Percentiles rank a stretch among this genome's conserved stretches.
phyloP scores from a whole-genome alignment of 1,140 invertebrate species.

The Drosophila nikananu region DNA sequence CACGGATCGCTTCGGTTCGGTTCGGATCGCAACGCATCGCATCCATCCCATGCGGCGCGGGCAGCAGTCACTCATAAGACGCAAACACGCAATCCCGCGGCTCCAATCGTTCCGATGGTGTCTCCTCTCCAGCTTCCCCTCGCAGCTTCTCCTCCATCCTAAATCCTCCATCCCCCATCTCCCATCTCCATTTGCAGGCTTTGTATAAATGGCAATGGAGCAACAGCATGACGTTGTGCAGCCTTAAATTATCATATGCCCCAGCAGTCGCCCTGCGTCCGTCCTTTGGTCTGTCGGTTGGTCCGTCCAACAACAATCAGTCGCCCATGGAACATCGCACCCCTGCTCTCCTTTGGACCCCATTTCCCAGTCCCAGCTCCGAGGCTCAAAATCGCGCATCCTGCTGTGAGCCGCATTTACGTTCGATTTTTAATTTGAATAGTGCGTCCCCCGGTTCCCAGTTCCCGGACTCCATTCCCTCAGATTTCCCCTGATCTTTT shows the following conservation, averaged over 20 bases:
- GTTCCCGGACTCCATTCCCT: neutral
- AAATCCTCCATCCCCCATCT: neutral
- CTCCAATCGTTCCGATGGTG: conserved; percentile 39
- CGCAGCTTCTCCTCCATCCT: conserved; percentile 1
- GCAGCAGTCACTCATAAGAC: conserved; percentile 81
- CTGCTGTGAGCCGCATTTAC: conserved; percentile 83
- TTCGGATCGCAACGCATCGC: conserved; percentile 9
- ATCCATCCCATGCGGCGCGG: conserved; percentile 63
- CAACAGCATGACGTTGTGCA: conserved; percentile 82
- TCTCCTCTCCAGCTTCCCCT: neutral
- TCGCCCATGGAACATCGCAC: conserved; percentile 12
- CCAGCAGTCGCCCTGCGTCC: conserved; percentile 50
- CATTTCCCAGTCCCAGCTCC: conserved; percentile 25
- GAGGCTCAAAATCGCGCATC: conserved; percentile 63
- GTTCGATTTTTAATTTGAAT: conserved; percentile 84
- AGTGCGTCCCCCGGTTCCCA: conserved; percentile 39
- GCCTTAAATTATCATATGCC: conserved; percentile 83
- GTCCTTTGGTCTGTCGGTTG: conserved; percentile 10
- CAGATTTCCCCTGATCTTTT: conserved; percentile 9
- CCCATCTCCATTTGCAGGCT: conserved; percentile 20
- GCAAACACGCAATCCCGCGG: conserved; percentile 68
- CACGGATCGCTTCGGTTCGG: conserved; percentile 18
- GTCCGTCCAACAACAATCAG: conserved; percentile 63
- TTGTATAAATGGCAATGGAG: conserved; percentile 81
- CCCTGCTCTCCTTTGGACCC: neutral